phyloP scores from a whole-genome alignment of 2,113 vertebrate species.

The Machaerirhynchus nigripectus region DNA sequence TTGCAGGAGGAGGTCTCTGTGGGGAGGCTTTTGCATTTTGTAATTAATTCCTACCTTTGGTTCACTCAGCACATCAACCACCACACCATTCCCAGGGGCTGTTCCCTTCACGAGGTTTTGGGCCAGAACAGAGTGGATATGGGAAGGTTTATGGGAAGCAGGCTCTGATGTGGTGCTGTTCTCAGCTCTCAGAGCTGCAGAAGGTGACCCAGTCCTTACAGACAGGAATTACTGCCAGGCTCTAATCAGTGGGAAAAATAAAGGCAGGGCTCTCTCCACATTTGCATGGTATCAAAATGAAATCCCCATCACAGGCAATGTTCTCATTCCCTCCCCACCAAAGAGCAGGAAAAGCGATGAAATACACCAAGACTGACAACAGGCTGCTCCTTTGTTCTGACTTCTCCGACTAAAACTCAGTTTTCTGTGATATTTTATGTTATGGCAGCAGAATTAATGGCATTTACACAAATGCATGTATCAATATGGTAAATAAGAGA shows the following conservation, averaged over 20 bases:
- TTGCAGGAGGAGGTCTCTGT: neutral
- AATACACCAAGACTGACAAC: neutral
- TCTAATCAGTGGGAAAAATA: neutral
- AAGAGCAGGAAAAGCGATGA: neutral
- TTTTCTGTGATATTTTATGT: neutral
- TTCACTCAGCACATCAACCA: neutral
- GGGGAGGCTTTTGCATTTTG: neutral
- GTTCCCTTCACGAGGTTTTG: rapidly evolving
- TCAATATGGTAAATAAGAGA: neutral
- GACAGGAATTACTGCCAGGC: neutral
- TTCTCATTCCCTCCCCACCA: neutral
- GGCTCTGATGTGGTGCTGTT: neutral
- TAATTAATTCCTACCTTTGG: neutral
- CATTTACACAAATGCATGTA: neutral
- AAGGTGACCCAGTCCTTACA: neutral
- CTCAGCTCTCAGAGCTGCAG: neutral
- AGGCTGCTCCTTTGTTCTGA: neutral
- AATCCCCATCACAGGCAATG: neutral
- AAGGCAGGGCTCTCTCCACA: neutral
- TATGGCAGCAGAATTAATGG: neutral
- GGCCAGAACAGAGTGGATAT: rapidly evolving
- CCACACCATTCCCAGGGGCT: rapidly evolving
- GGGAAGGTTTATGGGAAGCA: neutral
- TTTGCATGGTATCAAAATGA: neutral
- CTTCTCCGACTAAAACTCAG: neutral